These are phyloP conservation scores for Eulemur macaco DNA, from an alignment of 2,113 vertebrate species.

Conservation along the genomic window DNA sequence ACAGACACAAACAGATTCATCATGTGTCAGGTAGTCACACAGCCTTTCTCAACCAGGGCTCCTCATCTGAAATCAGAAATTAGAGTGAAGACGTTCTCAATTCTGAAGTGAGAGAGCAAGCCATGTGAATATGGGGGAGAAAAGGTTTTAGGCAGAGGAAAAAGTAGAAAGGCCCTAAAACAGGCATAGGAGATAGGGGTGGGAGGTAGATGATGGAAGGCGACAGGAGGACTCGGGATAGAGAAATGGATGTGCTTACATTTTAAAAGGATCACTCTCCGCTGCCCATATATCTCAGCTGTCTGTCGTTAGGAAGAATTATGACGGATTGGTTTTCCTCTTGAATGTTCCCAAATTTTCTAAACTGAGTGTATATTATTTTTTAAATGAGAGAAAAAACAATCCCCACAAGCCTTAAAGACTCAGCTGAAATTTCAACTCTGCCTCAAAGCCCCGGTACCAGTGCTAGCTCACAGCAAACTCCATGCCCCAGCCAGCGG, in stretches of 20 bases:
- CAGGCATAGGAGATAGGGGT: neutral
- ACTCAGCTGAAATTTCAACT: neutral
- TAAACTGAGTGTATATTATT: neutral
- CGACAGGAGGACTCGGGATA: neutral
- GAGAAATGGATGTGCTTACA: neutral
- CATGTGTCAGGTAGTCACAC: neutral
- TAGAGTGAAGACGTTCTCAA: neutral
- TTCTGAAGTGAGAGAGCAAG: neutral
- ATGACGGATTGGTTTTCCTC: neutral
- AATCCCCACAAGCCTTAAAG: neutral
- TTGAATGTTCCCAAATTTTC: neutral
- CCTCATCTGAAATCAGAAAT: neutral
- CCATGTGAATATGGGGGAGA: rapidly evolving
- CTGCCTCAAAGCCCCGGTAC: neutral
- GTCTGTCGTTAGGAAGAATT: neutral
- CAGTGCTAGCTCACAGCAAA: neutral
- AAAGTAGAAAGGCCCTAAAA: neutral
- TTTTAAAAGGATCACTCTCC: neutral
- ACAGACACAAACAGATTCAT: neutral
- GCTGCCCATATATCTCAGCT: neutral
- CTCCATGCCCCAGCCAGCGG: neutral
- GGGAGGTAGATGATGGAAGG: neutral
- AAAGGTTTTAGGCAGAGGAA: neutral
- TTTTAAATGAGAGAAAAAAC: neutral
- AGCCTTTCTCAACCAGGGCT: neutral